Evolutionary conservation across 2,113 vertebrate genomes (phyloP), one percentile per base, ranked within the genome.

Genomic region (Climacteris rufus): DNA sequence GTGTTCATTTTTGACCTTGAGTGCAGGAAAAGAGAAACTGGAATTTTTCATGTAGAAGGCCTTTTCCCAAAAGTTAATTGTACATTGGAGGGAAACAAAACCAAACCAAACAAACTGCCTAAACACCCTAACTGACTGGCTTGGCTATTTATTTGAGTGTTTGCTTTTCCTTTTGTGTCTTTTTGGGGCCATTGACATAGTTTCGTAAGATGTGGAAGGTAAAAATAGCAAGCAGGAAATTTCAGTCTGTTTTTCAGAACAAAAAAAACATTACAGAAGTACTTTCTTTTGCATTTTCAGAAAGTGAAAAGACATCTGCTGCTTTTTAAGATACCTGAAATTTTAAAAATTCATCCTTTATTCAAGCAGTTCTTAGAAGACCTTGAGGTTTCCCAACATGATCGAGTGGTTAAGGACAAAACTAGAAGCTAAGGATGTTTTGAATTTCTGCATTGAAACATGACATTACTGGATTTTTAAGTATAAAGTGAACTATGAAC

Each of bases 321-420:
- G 20, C 68, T 68, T 92, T 94, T 84, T 90, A 86, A 90, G 60
- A 54, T 78, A 82, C 56, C 71, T 82, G 70, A 86, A 93, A 93
- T 44, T 71, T 90, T 96, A 90, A 89, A 92, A 92, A 35, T 60
- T 92, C 49, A 75, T 96, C 44, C 76, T 92, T 92, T 93, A 68
- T 88, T 90, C 65, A 75, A 76, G 31, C 44, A 92, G 33, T 92
- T 94, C 64, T 75, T 92, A 60, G n/a, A 88, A 96, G 72, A 90
- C 80, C 83, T 94, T 90, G 96, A 90, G 71, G 72, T 93, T 94
- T 90, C 83, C 76, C 49, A 89, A 79, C 33, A 28, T 71, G 69
- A 84, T 72, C 80, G 83, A 87, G 21, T 92, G 64, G 53, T 89
- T 87, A 83, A 89, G 64, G 69, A 78, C 22, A 89, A 89, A 95